These are phyloP conservation scores for Ciconia nigra DNA, from an alignment of 2,797 vertebrate species.

Conservation along the genomic window DNA sequence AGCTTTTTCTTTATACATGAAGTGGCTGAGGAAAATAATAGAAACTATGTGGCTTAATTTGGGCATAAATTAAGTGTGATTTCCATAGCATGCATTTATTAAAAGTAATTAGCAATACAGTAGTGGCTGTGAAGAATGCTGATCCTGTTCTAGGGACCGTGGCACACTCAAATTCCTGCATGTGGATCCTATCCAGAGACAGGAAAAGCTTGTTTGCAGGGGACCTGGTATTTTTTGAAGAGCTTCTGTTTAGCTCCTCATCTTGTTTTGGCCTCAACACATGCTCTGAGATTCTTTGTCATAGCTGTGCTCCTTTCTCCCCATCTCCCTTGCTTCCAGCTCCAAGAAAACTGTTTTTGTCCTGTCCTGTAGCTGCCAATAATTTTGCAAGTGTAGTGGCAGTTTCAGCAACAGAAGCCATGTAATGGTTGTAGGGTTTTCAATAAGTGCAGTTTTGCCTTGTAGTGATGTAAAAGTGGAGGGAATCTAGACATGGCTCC, in stretches of 20 bases:
- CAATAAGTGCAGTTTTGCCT: neutral
- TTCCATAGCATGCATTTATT: slow-evolving; percentile 44
- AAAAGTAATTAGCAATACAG: slow-evolving; percentile 28
- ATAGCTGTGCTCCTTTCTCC: neutral
- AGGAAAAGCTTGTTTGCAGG: neutral
- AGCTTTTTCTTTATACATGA: neutral
- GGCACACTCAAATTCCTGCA: neutral
- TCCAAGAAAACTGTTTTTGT: neutral
- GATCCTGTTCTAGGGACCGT: neutral
- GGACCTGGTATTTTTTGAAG: neutral
- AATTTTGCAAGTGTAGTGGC: neutral
- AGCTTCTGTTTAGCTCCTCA: neutral
- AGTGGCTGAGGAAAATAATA: neutral
- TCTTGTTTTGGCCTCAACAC: neutral
- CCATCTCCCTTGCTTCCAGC: neutral
- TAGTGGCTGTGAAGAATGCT: neutral
- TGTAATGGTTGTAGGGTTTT: neutral
- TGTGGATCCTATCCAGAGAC: neutral
- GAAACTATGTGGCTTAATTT: neutral
- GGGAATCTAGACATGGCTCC: neutral
- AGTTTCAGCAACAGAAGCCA: neutral
- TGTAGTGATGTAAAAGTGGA: neutral
- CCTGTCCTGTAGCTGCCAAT: neutral
- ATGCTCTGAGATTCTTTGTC: neutral
- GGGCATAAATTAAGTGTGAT: slow-evolving; percentile 23